phyloP scores from a whole-genome alignment of 2,888 invertebrate genomes.

The Eubasilissa splendida region DNA sequence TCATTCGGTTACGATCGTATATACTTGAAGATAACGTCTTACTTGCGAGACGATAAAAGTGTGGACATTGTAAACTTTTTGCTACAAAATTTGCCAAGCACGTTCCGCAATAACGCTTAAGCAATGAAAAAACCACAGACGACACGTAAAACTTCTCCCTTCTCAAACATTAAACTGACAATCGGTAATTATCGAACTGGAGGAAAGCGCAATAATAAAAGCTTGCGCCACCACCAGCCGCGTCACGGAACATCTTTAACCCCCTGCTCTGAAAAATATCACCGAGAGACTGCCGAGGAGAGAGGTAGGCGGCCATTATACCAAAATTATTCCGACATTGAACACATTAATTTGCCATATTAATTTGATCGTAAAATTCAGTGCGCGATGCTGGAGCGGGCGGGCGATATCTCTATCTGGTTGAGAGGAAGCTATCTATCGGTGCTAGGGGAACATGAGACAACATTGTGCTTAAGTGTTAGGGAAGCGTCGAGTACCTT shows the following conservation, averaged over 20 bases:
- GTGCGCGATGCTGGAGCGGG: conserved; percentile 68
- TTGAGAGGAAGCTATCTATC: conserved; percentile 48
- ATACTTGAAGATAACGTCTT: neutral
- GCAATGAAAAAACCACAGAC: conserved; percentile 58
- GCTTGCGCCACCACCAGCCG: conserved; percentile 32
- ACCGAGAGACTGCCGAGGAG: conserved; percentile 39
- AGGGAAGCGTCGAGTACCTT: conserved; percentile 35
- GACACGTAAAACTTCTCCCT: conserved; percentile 54
- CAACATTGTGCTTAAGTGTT: conserved; percentile 70
- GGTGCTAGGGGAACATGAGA: conserved; percentile 65
- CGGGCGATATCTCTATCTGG: conserved; percentile 54
- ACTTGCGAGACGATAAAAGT: conserved; percentile 4
- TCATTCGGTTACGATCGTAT: too few relatives aligned
- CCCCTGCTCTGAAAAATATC: conserved; percentile 49
- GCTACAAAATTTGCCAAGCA: conserved; percentile 52
- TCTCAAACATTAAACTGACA: conserved; percentile 56
- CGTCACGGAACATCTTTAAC: conserved; percentile 42
- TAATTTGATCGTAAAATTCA: conserved; percentile 75
- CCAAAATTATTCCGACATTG: conserved; percentile 72
- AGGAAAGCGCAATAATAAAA: conserved; percentile 51
- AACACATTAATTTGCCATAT: conserved; percentile 74
- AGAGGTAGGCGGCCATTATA: conserved; percentile 58
- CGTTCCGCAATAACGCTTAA: conserved; percentile 57
- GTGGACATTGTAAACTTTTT: conserved; percentile 47
- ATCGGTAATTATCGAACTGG: conserved; percentile 59